phyloP scores from a whole-genome alignment of 2,113 vertebrate species.

The Pungitius pungitius region DNA sequence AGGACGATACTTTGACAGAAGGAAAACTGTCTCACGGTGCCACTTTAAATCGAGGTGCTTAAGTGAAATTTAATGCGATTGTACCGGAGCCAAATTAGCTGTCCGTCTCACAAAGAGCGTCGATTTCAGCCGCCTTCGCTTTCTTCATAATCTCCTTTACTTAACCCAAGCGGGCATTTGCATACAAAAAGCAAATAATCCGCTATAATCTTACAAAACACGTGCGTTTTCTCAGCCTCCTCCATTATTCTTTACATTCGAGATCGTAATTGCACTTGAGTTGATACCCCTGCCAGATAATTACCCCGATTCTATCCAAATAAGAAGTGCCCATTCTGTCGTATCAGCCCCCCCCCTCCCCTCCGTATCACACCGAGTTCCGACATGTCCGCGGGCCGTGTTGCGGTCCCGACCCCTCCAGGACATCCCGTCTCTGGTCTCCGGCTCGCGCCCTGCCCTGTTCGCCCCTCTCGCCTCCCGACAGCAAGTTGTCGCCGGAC shows the following conservation, averaged over 20 bases:
- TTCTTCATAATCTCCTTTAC: slow-evolving; percentile 54
- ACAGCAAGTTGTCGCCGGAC: slow-evolving; percentile 74
- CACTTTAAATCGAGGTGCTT: slow-evolving; percentile 35
- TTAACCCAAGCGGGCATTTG: slow-evolving; percentile 55
- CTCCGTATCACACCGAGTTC: slow-evolving; percentile 76
- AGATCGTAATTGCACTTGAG: slow-evolving; percentile 76
- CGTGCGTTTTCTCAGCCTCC: slow-evolving; percentile 47
- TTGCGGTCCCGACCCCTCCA: slow-evolving; percentile 57
- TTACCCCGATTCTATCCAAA: slow-evolving; percentile 49
- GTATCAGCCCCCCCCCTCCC: slow-evolving; percentile 11
- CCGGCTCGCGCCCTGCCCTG: slow-evolving; percentile 45
- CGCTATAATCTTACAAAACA: slow-evolving; percentile 54
- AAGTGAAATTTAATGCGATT: slow-evolving; percentile 69
- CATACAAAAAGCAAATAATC: slow-evolving; percentile 66
- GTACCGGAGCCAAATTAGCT: slow-evolving; percentile 61
- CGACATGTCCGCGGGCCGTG: slow-evolving; percentile 68
- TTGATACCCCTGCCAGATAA: slow-evolving; percentile 53
- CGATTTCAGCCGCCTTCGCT: slow-evolving; percentile 39
- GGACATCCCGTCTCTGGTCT: slow-evolving; percentile 63
- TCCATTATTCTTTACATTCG: slow-evolving; percentile 66
- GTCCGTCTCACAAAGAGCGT: slow-evolving; percentile 49
- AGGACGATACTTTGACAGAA: slow-evolving; percentile 31
- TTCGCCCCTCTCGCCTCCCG: slow-evolving; percentile 39
- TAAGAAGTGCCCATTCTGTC: slow-evolving; percentile 12
- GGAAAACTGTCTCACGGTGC: slow-evolving; percentile 50